Base-by-base conservation (phyloP, 2,888 invertebrate species). In the Tinea semifulvella region DNA sequence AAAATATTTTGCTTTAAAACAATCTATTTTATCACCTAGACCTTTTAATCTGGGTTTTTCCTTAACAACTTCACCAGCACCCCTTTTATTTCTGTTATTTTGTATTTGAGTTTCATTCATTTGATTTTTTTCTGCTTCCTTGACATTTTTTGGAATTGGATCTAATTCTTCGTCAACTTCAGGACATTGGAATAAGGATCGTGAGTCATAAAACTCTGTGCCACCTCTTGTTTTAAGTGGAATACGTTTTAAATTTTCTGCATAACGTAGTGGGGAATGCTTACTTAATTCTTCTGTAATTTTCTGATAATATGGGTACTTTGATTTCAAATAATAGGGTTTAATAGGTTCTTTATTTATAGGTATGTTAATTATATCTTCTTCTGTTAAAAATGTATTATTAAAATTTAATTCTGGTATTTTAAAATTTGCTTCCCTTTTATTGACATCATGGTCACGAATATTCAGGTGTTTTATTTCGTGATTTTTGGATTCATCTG, bases 1-100 rank as follows among this genome's bases (percentile, higher is more conserved):
- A 60, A 91, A 92, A 61, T 88, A 90, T 69, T 89, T 89, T 0
- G 77, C 74, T 63, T 89, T 90, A 19, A 88, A 84, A 56, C 92
- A 92, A 50, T 88, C 87, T 14, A 92, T 86, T 71, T 89, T 88
- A 50, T 88, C 86, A 1, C 90, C 91, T 16, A 92, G 66, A 1
- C 86, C 85, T 48, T 68, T 68, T 0, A 91, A 65, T 46, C 88
- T 77, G 0, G 81, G 83, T 44, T 65, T 62, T 51, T 77, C 60
- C 49, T 72, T 68, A 10, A 53, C 46, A 38, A 57, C 53, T 18
- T 66, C 58, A 51, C 50, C 52, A 55, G 51, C 16, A 58, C 60
- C 18, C 53, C 54, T 47, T 52, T 54, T 42, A 60, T 57, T 19
- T 56, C 52, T 8, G 57, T 58, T 14, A 65, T 62, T 16, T 57